Conservation (phyloP, 2,888 invertebrate species). For the Itoplectis maculator region DNA sequence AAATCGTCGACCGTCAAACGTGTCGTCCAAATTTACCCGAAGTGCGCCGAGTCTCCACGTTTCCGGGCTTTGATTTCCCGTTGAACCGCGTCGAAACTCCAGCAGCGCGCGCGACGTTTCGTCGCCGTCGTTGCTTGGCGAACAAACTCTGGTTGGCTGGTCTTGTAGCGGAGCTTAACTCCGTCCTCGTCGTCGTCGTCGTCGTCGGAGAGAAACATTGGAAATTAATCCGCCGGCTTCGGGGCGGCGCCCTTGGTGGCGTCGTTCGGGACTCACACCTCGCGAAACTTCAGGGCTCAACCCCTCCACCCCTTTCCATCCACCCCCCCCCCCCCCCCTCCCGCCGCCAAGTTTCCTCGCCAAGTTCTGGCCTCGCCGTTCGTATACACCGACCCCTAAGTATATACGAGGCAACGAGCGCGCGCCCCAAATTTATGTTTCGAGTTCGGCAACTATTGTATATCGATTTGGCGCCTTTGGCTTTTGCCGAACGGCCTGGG, state of each 20-base stretch:
- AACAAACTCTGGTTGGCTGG: constrained; percentile 29
- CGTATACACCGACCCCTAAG: constrained; percentile 3
- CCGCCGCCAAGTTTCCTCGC: constrained; percentile 22
- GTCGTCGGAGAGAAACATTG: constrained; percentile 60
- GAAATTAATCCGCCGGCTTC: constrained; percentile 64
- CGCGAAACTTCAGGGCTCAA: constrained; percentile 31
- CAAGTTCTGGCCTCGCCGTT: constrained; percentile 33
- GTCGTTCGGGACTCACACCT: constrained; percentile 3
- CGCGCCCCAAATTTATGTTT: constrained; percentile 69
- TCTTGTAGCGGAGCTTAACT: constrained; percentile 54
- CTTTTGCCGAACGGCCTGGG: constrained; percentile 1
- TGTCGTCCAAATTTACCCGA: constrained; percentile 47
- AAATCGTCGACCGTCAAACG: constrained; percentile 25
- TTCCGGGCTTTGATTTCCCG: constrained; percentile 60
- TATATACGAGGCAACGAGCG: constrained; percentile 19
- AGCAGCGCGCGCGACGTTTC: constrained; percentile 21
- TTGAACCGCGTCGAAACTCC: constrained; percentile 43
- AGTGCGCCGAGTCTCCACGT: background rate
- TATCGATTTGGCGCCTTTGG: constrained; percentile 64
- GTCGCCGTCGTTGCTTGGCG: constrained; percentile 11
- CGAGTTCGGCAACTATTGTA: constrained; percentile 70
- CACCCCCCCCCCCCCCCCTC: constrained; percentile 2
- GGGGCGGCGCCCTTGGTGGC: constrained; percentile 3
- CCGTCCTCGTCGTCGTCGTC: constrained; percentile 46
- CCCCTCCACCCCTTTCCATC: background rate